Conservation (phyloP, 2,888 invertebrate species). For the Agrotis clavis region DNA sequence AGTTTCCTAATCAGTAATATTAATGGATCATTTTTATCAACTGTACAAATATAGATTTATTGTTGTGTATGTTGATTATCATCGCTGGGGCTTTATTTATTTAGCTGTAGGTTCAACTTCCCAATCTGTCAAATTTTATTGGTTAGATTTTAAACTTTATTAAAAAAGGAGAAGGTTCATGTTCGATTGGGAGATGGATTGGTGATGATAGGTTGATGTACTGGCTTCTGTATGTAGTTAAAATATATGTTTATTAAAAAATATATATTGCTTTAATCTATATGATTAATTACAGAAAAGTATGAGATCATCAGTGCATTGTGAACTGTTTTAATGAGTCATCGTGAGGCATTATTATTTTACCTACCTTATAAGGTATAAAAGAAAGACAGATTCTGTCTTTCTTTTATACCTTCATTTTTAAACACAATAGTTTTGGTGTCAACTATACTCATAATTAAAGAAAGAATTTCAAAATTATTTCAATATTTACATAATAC, state of each 20-base stretch:
- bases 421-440: background rate
- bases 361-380: background rate
- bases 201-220: too few species aligned
- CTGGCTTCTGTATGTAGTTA: background rate
- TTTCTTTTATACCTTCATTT: background rate
- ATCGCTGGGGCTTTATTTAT: slow-evolving; percentile 6
- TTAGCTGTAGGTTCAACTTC: background rate
- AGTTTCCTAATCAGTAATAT: slow-evolving; percentile 20
- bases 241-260: slow-evolving; percentile 6
- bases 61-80: slow-evolving; percentile 17
- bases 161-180: too few species aligned
- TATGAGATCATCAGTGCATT: slow-evolving; percentile 33
- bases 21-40: slow-evolving; percentile 42
- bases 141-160: too few species aligned
- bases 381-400: too few species aligned
- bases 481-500: too few species aligned
- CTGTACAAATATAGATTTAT: slow-evolving; percentile 19
- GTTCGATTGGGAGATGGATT: too few species aligned
- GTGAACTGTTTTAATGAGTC: background rate
- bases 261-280: slow-evolving; percentile 17
- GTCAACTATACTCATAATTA: background rate
- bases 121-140: too few species aligned
- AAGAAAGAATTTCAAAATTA: too few species aligned
- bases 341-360: background rate
- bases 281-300: slow-evolving; percentile 5